Percentiles rank a stretch among this genome's conserved stretches.
These are phyloP conservation scores for Halocynthia roretzi DNA, from an alignment of 23 tunicate genomes.

Conservation along the genomic window DNA sequence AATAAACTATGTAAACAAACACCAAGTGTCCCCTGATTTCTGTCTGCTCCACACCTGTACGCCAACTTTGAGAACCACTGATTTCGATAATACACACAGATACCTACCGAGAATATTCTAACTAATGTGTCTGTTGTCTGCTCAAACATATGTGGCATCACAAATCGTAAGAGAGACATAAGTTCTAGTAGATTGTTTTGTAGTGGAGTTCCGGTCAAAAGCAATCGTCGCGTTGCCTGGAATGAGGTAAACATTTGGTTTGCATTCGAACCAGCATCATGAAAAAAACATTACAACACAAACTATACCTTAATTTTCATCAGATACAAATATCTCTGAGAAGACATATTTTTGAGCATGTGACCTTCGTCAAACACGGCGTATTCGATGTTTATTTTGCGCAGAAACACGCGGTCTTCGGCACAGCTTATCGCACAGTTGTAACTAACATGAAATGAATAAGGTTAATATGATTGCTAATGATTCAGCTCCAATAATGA, in stretches of 20 bases:
- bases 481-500: no score
- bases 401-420: slow-evolving; percentile 60
- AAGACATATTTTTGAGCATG: slow-evolving; percentile 94
- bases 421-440: slow-evolving; percentile 57
- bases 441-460: slow-evolving; percentile 22
- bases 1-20: no score
- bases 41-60: no score
- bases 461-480: no score
- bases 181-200: slow-evolving; percentile 93
- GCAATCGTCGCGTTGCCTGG: slow-evolving; percentile 56
- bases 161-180: slow-evolving; percentile 85
- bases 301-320: slow-evolving; percentile 56
- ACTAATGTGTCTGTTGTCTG: slow-evolving; percentile 68
- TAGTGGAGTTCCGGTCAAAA: slow-evolving; percentile 95
- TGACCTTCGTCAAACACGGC: slow-evolving; percentile 99
- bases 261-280: neutral
- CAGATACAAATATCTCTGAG: slow-evolving; percentile 79
- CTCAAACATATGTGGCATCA: slow-evolving; percentile 97
- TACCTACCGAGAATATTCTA: slow-evolving; percentile 37
- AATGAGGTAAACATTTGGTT: neutral
- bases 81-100: no score
- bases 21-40: no score
- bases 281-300: neutral
- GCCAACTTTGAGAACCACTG: no score
- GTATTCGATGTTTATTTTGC: slow-evolving; percentile 64